Evolutionary conservation across 2,797 vertebrate genomes (phyloP).

Genomic region (Pygocentrus nattereri): DNA sequence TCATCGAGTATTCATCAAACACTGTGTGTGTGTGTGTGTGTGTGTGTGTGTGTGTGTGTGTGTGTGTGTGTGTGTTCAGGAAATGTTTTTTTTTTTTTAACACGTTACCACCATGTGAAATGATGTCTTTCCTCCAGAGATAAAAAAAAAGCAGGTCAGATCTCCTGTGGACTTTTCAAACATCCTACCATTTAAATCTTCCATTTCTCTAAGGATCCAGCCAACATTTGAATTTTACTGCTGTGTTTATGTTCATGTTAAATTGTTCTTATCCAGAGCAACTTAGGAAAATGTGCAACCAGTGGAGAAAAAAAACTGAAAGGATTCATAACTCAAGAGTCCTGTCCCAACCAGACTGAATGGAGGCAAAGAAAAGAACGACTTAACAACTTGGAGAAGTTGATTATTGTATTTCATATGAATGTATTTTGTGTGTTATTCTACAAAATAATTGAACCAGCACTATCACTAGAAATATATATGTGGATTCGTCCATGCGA

Average conservation of each 20-base stretch:
- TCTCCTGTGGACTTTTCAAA: conserved; percentile 10
- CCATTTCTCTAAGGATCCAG: conserved; percentile 21
- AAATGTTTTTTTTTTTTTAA: conserved; percentile 38
- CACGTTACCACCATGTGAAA: conserved; percentile 33
- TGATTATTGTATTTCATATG: too few species aligned
- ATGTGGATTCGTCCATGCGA: too few species aligned
- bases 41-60: neutral
- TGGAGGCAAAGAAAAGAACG: too few species aligned
- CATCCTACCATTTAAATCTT: neutral
- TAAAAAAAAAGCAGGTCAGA: conserved; percentile 38
- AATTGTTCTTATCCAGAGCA: neutral
- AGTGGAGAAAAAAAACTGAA: too few species aligned
- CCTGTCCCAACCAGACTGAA: too few species aligned
- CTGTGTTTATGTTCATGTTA: neutral
- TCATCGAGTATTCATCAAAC: conserved; percentile 12
- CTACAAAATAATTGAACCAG: too few species aligned
- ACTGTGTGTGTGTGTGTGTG: neutral
- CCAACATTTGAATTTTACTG: neutral
- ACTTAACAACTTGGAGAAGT: too few species aligned
- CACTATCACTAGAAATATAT: too few species aligned
- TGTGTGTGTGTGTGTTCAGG: neutral
- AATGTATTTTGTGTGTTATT: too few species aligned
- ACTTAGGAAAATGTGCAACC: neutral
- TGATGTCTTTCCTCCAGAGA: neutral
- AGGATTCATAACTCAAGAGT: neutral